Base-by-base conservation (phyloP, 2,888 invertebrate genomes). In the Leptura quadrifasciata region DNA sequence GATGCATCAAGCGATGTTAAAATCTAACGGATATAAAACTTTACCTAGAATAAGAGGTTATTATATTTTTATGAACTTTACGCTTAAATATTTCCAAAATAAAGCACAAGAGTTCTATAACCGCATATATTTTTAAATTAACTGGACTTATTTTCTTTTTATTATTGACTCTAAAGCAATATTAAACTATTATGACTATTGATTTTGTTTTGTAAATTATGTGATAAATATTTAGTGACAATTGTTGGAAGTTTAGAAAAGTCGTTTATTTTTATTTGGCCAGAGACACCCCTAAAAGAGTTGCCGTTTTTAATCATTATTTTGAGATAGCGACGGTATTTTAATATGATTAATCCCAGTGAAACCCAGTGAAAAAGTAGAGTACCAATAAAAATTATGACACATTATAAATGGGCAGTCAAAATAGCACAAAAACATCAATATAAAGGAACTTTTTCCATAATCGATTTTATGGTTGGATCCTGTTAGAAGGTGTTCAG, bases 131-230 rank as follows among this genome's bases (percentile, higher is more conserved):
- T 47, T n/a, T 47, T 15, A 54, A 20, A 63, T 63, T 63, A 63
- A 18, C 39, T 63, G 63, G 63, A 63, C 63, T 63, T 63, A 68
- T 68, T 68, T 68, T 67, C 52, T 57, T 57, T 57, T 27, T 27
- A 60, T 68, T 27, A 18, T 31, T 24, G 24, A 24, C 52, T 8
- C 54, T 15, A 65, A 68, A 68, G 68, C 68, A 68, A 68, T 68
- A 68, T 31, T n/a, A 68, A 55, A 47, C 20, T 9, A 17, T 57
- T 57, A 60, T 60, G 60, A 60, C 17, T 60, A 24, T 60, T 47
- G 5, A 27, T 60, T 17, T 60, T 17, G 8, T n/a, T 65, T 68
- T 68, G 12, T 68, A 31, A 20, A 55, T 55, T 55, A 24, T 65
- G 64, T 27, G 52, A 35, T 68, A 15, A 55, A 68, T 47, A 9